Evolutionary conservation across 2,888 invertebrate species (phyloP), one percentile per base, ranked within the genome.

Genomic region (Caenorhabditis wallacei): DNA sequence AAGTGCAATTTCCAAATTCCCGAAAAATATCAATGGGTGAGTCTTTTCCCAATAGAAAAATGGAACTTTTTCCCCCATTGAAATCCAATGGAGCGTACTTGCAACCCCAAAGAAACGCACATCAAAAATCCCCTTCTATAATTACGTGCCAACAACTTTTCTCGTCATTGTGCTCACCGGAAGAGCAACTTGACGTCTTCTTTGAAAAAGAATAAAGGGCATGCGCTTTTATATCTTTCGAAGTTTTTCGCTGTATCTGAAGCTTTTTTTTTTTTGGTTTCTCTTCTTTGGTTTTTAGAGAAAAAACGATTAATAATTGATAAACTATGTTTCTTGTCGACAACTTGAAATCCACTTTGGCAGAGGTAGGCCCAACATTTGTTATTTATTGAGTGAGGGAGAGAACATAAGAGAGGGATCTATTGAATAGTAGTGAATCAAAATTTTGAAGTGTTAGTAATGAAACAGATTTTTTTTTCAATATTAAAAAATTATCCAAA

Each of bases 251-350:
- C n/a, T n/a, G n/a, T n/a, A 22, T 22, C 30, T 8, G 8, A 30
- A 30, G 37, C 22, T 10, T 40, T 35, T 13, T n/a, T 53, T 40
- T 53, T 48, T 72, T 57, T 48, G 18, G 30, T 54, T 53, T 56
- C 24, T 80, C 20, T 51, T 51, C 20, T 26, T 56, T 40, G 43
- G 11, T 61, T 24, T 54, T 48, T 59, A 5, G 20, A 5, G 13
- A n/a, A 13, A 35, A 30, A 30, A 30, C 30, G 30, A 30, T 30
- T 30, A 40, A 53, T 51, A 51, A 53, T 43, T 70, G 18, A 30
- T 30, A 59, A 37, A 43, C 16, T 53, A 87, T 87, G 87, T 84
- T 87, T 78, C 81, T 87, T 7, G 85, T 86, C 11, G 81, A 80
- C 51, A 79, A 76, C 37, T 71, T 87, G 63, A 84, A 80, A 37